Base-by-base conservation (phyloP, 1,140 invertebrate genomes). In the Melitaea cinxia region DNA sequence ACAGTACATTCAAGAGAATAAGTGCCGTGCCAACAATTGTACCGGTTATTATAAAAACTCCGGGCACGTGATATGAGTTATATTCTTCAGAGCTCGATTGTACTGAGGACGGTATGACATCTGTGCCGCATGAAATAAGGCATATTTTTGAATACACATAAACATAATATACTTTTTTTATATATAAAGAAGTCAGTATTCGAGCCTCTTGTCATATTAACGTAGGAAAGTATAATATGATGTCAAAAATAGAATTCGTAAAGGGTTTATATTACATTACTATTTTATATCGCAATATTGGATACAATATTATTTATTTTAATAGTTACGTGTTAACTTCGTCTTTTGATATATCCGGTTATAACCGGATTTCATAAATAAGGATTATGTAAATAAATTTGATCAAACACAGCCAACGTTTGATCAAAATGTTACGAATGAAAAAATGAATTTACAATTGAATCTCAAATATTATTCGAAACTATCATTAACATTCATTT, bases 1-100 rank as follows among this genome's bases (percentile, higher is more conserved):
- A 92, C 62, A 97, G 93, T 75, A 97, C 94, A 91, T 97, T 97
- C 78, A 97, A 93, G 23, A 97, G 93, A 68, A 97, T 93, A 47
- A 94, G 92, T 45, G 93, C 93, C 50, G 92, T 93, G 14, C 92
- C 92, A 50, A 93, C 82, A 73, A 90, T 79, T 57, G 93, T 80
- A 64, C 93, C 75, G 62, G 92, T 80, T 75, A 93, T 89, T 68
- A 93, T 78, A 77, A 91, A 85, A 15, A 91, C 88, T 26, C 90
- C 90, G 0, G 90, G 89, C 0, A 91, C 86, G 49, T 82, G 81
- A 54, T 91, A 92, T 0, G 88, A 82, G 66, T 83, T 89, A 59
- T 82, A 89, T 58, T 91, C 89, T 63, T 92, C 91, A 50, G 91
- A 91, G 50, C 84, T 89, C 24, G 88, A 91, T 62, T 90, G 91